These are phyloP conservation scores for Heliocidaris tuberculata DNA, from an alignment of 35 echinoderm and acorn worm species.

Conservation along the genomic window DNA sequence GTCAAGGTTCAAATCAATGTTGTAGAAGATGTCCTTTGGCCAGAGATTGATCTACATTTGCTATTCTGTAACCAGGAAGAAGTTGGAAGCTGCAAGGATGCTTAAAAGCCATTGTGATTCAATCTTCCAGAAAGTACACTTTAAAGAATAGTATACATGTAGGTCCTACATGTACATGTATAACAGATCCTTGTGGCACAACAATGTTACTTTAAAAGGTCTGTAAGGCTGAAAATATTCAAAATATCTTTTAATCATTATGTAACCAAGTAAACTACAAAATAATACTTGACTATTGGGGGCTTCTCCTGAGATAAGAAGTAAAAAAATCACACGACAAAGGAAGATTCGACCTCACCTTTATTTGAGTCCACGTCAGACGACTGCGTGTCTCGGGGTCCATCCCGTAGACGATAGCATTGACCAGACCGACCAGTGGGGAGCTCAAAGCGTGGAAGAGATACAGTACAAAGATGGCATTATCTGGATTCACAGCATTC, in stretches of 20 bases:
- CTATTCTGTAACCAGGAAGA: too few relatives aligned
- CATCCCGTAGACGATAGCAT: slow-evolving; percentile 86
- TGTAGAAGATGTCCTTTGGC: too few relatives aligned
- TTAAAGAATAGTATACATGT: too few relatives aligned
- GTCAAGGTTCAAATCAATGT: too few relatives aligned
- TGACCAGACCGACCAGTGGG: slow-evolving; percentile 79
- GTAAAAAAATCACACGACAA: neutral
- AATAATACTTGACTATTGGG: neutral
- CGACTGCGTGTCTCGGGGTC: slow-evolving; percentile 82
- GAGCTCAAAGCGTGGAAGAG: slow-evolving; percentile 77
- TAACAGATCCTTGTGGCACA: neutral
- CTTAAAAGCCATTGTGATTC: too few relatives aligned
- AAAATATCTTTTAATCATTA: too few relatives aligned
- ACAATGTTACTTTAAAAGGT: neutral
- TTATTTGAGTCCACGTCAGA: slow-evolving; percentile 83
- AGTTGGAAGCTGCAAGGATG: too few relatives aligned
- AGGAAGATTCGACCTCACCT: slow-evolving; percentile 41
- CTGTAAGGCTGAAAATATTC: too few relatives aligned
- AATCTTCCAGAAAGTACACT: neutral
- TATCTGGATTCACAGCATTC: slow-evolving; percentile 74
- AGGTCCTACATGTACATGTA: too few relatives aligned
- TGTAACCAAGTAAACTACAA: too few relatives aligned
- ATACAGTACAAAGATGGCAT: slow-evolving; percentile 78
- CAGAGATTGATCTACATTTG: too few relatives aligned
- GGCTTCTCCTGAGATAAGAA: too few relatives aligned